Base-by-base conservation (phyloP, 64 coral and sea anemone species). In the Trachythela sp. region DNA sequence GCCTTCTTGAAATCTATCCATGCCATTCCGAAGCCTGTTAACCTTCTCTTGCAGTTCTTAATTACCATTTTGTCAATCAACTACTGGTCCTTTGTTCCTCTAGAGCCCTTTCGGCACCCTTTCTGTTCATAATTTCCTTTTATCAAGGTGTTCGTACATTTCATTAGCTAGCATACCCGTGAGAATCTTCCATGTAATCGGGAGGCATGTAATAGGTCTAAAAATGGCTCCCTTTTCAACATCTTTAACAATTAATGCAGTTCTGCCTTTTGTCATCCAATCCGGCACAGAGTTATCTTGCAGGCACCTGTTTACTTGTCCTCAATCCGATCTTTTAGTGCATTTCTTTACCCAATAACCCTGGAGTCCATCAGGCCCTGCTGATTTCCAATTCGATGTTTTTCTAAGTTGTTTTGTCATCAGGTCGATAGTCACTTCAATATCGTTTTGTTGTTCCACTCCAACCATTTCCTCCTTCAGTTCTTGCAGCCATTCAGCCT, bases 321-420 rank as follows among this genome's bases (percentile, higher is more conserved):
- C 48, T 6, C 48, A 9, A 49, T 49, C 48, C 48, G 49, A 10
- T 52, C 13, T 52, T 52, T 52, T 52, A 20, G 49, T 52, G 49
- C 13, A 52, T 10, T 52, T 52, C 20, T 52, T 52, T 52, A 52
- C 11, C 49, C 49, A 52, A 20, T 52, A 52, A 15, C 49, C 8
- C 20, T 52, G 49, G 11, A 52, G 49, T 15, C 13, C 49, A 20
- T 52, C 49, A 52, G 49, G 13, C 20, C 49, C 49, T 20, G 49
- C 11, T 52, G 49, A 52, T 52, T 52, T 52, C 49, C 49, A 85
- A 85, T 48, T 38, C 35, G 86, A 68, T 88, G 56, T 71, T 50
- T 88, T 88, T 56, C 29, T 88, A 29, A 72, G 36, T 88, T 88
- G 40, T 60, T 88, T 88, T 70, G 36, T 70, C 30, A 75, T 22